These are phyloP conservation scores for Bombylius discolor DNA, from an alignment of 2,888 invertebrate species.

Conservation along the genomic window DNA sequence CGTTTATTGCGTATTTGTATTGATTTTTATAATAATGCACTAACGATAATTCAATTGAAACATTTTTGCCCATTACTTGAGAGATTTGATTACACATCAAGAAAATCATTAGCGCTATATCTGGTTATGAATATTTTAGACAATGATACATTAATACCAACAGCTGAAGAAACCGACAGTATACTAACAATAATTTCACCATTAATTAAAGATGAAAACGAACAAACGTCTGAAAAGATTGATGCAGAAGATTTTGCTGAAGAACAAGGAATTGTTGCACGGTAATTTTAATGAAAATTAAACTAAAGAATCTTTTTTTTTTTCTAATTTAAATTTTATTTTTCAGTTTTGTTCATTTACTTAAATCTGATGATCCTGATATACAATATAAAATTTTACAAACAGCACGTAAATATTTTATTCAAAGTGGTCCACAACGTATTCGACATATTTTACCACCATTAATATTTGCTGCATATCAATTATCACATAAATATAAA, in stretches of 20 bases:
- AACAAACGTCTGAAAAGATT: slow-evolving; percentile 51
- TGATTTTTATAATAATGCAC: slow-evolving; percentile 84
- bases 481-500: slow-evolving; percentile 73
- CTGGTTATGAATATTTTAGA: slow-evolving; percentile 83
- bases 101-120: slow-evolving; percentile 76
- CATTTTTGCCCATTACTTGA: slow-evolving; percentile 77
- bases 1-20: slow-evolving; percentile 88
- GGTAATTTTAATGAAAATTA: slow-evolving; percentile 36
- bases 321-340: background rate
- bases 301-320: background rate
- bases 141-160: slow-evolving; percentile 73
- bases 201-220: slow-evolving; percentile 72
- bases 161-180: slow-evolving; percentile 75
- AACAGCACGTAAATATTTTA: slow-evolving; percentile 76
- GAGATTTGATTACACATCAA: slow-evolving; percentile 76
- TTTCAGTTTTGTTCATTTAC: slow-evolving; percentile 63
- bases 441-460: slow-evolving; percentile 89
- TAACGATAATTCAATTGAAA: slow-evolving; percentile 73
- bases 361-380: slow-evolving; percentile 66
- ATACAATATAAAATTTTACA: slow-evolving; percentile 85
- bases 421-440: slow-evolving; percentile 76
- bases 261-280: slow-evolving; percentile 78
- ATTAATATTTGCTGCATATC: slow-evolving; percentile 85
- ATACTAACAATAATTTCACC: slow-evolving; percentile 71
- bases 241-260: slow-evolving; percentile 93